Conservation (phyloP, 2,888 invertebrate species). For the Azorinus chamasolen region DNA sequence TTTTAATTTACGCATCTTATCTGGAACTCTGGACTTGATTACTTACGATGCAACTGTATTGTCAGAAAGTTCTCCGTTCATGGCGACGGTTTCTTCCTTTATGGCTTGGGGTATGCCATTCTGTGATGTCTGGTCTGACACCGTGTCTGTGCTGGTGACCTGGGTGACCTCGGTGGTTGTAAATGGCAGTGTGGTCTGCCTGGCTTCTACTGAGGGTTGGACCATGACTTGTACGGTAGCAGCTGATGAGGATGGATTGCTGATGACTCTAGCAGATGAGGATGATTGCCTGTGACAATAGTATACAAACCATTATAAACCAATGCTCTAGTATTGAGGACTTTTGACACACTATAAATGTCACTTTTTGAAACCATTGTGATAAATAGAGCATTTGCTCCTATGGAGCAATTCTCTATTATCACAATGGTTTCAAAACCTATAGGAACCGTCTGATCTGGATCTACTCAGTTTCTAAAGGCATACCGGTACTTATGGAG, state of each 20-base stretch:
- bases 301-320: background rate
- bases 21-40: too few relatives aligned
- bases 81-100: slow-evolving; percentile 72
- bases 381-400: too few relatives aligned
- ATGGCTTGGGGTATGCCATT: slow-evolving; percentile 61
- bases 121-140: slow-evolving; percentile 1
- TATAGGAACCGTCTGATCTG: too few relatives aligned
- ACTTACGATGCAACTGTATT: slow-evolving; percentile 76
- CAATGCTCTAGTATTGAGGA: too few relatives aligned
- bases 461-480: too few relatives aligned
- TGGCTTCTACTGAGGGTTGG: slow-evolving; percentile 8
- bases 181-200: slow-evolving; percentile 65
- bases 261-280: slow-evolving; percentile 41
- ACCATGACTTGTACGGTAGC: background rate
- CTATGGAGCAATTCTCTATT: too few relatives aligned
- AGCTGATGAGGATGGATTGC: slow-evolving; percentile 45
- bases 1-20: too few relatives aligned
- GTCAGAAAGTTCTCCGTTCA: slow-evolving; percentile 66
- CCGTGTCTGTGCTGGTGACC: slow-evolving; percentile 67
- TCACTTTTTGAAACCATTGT: too few relatives aligned
- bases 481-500: too few relatives aligned
- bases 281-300: slow-evolving; percentile 9
- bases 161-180: slow-evolving; percentile 58
- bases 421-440: too few relatives aligned
- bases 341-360: too few relatives aligned